Percentiles rank a stretch among this genome's conserved stretches.
phyloP scores from a whole-genome alignment of 2,888 invertebrate species.

The Machimus rusticus region DNA sequence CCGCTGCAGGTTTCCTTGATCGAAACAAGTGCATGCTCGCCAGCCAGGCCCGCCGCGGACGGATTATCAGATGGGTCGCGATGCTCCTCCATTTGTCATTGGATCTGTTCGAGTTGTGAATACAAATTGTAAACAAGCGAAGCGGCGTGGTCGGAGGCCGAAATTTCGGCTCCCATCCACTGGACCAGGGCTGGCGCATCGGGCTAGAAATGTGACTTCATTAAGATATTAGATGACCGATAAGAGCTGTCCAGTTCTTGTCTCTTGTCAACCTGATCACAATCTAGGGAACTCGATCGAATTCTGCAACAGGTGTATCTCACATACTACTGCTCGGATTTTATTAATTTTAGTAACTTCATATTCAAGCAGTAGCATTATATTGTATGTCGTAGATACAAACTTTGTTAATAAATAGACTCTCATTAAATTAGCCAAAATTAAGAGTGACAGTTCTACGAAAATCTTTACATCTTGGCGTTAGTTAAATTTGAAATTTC shows the following conservation, averaged over 20 bases:
- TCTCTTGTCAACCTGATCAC: conserved; percentile 10
- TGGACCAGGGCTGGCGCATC: background rate
- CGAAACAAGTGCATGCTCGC: conserved; percentile 34
- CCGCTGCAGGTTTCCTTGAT: conserved; percentile 31
- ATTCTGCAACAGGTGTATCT: background rate
- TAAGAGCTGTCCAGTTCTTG: conserved; percentile 2
- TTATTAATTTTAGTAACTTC: no score
- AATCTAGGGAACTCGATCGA: background rate
- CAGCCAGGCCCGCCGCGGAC: background rate
- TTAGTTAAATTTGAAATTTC: no score
- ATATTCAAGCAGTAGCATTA: background rate
- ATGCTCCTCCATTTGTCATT: conserved; percentile 39
- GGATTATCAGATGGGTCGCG: conserved; percentile 28
- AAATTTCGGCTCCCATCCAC: background rate
- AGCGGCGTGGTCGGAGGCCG: background rate
- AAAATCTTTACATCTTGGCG: no score
- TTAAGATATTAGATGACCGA: conserved; percentile 36
- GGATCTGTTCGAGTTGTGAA: conserved; percentile 36
- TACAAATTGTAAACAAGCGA: conserved; percentile 38
- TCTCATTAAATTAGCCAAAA: no score
- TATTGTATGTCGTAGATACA: no score
- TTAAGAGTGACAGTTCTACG: no score
- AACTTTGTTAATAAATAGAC: no score
- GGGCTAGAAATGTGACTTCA: conserved; percentile 1
- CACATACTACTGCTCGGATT: background rate